Conservation (phyloP, 2,113 vertebrate genomes). For the Daphoenositta chrysoptera region DNA sequence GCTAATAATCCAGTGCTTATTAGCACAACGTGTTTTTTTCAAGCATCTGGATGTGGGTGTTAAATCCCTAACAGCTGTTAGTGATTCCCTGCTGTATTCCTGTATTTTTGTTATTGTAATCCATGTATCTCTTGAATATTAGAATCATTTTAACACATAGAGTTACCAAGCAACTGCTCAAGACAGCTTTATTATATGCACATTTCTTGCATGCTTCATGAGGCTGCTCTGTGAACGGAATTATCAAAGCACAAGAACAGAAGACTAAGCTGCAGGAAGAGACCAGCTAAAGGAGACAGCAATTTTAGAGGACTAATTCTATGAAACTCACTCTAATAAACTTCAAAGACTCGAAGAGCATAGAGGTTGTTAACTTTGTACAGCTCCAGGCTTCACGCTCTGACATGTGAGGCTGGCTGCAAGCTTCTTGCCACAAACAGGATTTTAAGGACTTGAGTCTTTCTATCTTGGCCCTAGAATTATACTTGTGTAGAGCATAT, state of each 20-base stretch:
- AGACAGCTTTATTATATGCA: neutral
- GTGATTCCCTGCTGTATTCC: slow-evolving; percentile 7
- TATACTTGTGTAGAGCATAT: neutral
- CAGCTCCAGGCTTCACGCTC: neutral
- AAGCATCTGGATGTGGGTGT: slow-evolving; percentile 38
- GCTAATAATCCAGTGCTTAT: slow-evolving; percentile 13
- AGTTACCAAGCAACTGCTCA: slow-evolving; percentile 38
- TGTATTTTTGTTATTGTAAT: slow-evolving; percentile 28
- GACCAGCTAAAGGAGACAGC: neutral
- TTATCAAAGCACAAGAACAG: neutral
- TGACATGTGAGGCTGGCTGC: neutral
- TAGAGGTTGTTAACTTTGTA: neutral
- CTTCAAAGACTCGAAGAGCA: neutral
- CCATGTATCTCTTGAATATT: slow-evolving; percentile 7
- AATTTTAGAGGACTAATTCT: neutral
- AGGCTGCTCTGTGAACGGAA: neutral
- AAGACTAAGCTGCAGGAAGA: neutral
- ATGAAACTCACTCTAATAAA: neutral
- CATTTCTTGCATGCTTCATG: neutral
- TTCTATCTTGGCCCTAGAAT: neutral
- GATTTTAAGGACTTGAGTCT: neutral
- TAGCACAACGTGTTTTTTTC: slow-evolving; percentile 8
- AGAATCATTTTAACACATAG: slow-evolving; percentile 16
- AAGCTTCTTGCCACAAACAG: neutral
- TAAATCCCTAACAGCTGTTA: slow-evolving; percentile 42